Evolutionary conservation across 2,888 invertebrate genomes (phyloP), one percentile per base, ranked within the genome.

Genomic region (Morinoia aosen): DNA sequence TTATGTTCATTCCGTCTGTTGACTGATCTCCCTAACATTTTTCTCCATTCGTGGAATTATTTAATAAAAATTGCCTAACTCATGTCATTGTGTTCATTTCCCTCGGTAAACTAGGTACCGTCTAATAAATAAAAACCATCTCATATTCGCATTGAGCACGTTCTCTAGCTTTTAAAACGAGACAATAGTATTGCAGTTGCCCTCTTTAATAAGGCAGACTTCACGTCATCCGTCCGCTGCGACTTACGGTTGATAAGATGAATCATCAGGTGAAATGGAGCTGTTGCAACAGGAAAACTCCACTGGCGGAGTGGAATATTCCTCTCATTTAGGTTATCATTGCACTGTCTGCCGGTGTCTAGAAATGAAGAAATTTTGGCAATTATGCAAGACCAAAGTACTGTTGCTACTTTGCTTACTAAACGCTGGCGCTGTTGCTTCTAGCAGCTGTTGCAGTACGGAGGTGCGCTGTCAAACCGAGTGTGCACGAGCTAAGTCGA

Each of bases 1-100:
- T 90, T 90, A 76, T 90, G 90, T 90, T 19, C 90, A 90, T 90
- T 90, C 90, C 90, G 90, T 48, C 90, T 90, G 48, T 90, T 90
- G 40, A 90, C 48, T 90, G 90, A 90, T 90, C 90, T 90, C 90
- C 90, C 90, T 90, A 90, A 90, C 90, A 39, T 40, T 90, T 90
- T 12, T 90, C 40, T 90, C 14, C 40, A 90, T 48, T 90, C 90
- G 90, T 33, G 19, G 48, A 90, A 12, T 14, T 90, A 90, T 90
- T 90, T 90, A 90, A 90, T 90, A 90, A 90, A 90, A 90, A 16
- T 14, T 12, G 48, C 40, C 40, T 90, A 90, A 90, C 90, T 76
- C 76, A 1, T 76, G 25, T 76, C 76, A 16, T 25, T 76, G 19
- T 25, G 25, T 76, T 76, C 8, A 76, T 76, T 16, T 33, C 76